Percentiles rank a stretch among this genome's conserved stretches.
Evolutionary conservation across 2,888 invertebrate genomes (phyloP).

Genomic region (Machimus atricapillus): DNA sequence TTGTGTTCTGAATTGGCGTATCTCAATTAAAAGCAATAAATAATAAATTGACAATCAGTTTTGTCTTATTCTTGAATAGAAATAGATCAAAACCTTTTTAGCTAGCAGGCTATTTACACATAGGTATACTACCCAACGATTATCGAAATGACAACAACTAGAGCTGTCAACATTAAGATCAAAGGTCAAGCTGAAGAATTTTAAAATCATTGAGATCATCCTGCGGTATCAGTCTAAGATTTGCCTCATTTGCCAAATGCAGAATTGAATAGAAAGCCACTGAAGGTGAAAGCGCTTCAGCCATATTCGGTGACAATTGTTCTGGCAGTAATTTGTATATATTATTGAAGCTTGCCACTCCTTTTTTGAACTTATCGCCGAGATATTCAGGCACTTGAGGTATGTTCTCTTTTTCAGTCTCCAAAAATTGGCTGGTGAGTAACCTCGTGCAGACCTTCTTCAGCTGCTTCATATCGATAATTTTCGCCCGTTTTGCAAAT

Average conservation of each 20-base stretch:
- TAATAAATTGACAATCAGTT: neutral
- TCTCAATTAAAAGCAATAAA: neutral
- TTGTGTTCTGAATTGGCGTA: neutral
- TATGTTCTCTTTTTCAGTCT: constrained; percentile 49
- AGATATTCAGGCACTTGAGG: constrained; percentile 50
- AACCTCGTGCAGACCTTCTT: constrained; percentile 79
- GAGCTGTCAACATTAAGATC: neutral
- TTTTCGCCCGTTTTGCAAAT: constrained; percentile 84
- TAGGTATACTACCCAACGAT: neutral
- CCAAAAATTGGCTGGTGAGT: constrained; percentile 60
- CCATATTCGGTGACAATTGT: constrained; percentile 68
- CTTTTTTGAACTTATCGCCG: constrained; percentile 58
- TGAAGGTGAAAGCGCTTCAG: constrained; percentile 77
- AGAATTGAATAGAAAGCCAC: constrained; percentile 81
- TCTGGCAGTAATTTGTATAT: constrained; percentile 68
- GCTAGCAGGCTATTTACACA: neutral
- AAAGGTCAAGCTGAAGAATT: constrained; percentile 55
- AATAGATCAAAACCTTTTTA: neutral
- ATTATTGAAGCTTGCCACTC: constrained; percentile 65
- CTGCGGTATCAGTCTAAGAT: constrained; percentile 66
- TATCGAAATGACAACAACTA: neutral
- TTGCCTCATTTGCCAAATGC: constrained; percentile 85
- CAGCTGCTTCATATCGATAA: constrained; percentile 83
- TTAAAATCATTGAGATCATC: constrained; percentile 66
- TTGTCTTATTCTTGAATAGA: neutral